Evolutionary conservation across 1,140 invertebrate species (phyloP).

Genomic region (Nasonia giraulti): DNA sequence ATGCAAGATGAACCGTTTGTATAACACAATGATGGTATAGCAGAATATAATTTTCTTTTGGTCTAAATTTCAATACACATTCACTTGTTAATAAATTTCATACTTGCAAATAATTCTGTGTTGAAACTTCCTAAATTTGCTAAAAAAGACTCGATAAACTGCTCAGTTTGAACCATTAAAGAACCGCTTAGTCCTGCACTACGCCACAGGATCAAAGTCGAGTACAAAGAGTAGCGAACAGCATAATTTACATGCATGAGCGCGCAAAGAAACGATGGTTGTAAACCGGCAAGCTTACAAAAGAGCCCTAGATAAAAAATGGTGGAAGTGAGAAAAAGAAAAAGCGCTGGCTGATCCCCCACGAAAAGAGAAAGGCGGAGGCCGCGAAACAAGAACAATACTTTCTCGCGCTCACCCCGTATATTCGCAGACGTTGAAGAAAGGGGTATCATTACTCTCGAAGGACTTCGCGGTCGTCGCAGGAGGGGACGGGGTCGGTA

Average conservation of each 20-base stretch:
- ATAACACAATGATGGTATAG: too few species aligned
- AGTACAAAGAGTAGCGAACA: not conserved
- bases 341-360: not conserved
- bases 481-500: not conserved
- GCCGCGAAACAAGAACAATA: not conserved
- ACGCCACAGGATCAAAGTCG: not conserved
- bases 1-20: too few species aligned
- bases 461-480: not conserved
- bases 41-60: too few species aligned
- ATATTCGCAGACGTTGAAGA: slow-evolving; percentile 10
- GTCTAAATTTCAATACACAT: too few species aligned
- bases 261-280: not conserved
- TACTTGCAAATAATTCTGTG: too few species aligned
- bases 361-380: too few species aligned
- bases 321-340: not conserved
- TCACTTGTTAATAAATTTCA: too few species aligned
- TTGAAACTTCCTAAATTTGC: too few species aligned
- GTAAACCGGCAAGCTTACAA: not conserved
- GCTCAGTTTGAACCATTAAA: not conserved
- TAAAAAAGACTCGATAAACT: not conserved
- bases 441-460: slow-evolving; percentile 39
- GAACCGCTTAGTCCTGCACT: not conserved
- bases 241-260: not conserved
- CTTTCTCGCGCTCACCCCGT: not conserved
- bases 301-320: not conserved